Conservation (phyloP, 1,140 invertebrate species). For the Aphelenchoides fujianensis region DNA sequence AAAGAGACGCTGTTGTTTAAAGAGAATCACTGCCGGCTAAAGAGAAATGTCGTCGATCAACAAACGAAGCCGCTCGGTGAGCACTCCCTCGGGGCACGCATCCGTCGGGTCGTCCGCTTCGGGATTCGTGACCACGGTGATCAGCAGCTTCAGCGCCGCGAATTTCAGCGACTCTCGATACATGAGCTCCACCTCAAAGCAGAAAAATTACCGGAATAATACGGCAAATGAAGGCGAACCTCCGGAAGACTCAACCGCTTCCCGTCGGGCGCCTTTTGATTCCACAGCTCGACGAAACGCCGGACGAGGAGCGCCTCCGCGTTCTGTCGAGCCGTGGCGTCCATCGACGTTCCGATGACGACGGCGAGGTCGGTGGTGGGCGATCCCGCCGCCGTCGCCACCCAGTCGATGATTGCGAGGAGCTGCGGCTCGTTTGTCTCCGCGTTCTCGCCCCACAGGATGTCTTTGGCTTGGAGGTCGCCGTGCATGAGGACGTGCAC, state of each 20-base stretch:
- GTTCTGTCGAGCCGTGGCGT: not conserved
- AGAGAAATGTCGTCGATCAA: conserved; percentile 12
- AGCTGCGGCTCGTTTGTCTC: not conserved
- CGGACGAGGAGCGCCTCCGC: not conserved
- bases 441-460: conserved; percentile 8
- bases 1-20: too few relatives aligned
- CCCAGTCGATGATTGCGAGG: conserved; percentile 13
- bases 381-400: not conserved
- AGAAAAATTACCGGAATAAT: not conserved
- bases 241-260: conserved; percentile 7
- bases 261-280: not conserved
- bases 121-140: conserved; percentile 10
- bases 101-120: not conserved
- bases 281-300: not conserved
- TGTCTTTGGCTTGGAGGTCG: not conserved
- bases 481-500: not conserved
- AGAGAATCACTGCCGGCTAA: not conserved
- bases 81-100: not conserved
- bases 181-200: conserved; percentile 4
- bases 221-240: not conserved
- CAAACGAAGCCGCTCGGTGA: not conserved
- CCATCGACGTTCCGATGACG: not conserved
- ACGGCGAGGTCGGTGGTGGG: conserved; percentile 10
- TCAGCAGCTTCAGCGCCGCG: conserved; percentile 1
- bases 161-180: conserved; percentile 12